phyloP scores from a whole-genome alignment of 2,797 vertebrate species.

The Liasis olivaceus region DNA sequence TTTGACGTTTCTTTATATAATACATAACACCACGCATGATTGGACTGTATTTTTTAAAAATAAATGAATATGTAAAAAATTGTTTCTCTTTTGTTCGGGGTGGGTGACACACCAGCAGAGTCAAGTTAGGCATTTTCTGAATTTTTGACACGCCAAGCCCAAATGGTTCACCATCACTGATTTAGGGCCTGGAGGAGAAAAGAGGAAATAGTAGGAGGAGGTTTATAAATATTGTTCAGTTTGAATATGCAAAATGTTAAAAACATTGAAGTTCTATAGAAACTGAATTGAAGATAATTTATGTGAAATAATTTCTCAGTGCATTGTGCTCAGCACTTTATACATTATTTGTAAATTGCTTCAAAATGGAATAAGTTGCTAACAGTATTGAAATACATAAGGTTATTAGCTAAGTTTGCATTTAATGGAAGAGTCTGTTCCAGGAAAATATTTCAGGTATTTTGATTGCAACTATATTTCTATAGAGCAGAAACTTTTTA shows the following conservation, averaged over 20 bases:
- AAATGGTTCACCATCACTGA: too few relatives aligned
- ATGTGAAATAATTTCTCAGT: not conserved
- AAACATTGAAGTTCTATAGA: not conserved
- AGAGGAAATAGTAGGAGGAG: not conserved
- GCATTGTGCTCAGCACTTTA: not conserved
- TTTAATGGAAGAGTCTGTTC: not conserved
- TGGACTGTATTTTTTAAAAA: too few relatives aligned
- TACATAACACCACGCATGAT: too few relatives aligned
- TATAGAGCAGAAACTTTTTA: not conserved
- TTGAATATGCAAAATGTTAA: not conserved
- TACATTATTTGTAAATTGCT: slow-evolving; percentile 29
- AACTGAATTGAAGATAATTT: not conserved
- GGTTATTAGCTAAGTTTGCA: not conserved
- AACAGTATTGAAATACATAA: not conserved
- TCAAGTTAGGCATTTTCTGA: too few relatives aligned
- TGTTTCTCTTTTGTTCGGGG: too few relatives aligned
- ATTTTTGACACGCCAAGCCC: too few relatives aligned
- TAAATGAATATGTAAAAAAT: too few relatives aligned
- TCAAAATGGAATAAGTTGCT: slow-evolving; percentile 33
- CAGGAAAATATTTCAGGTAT: not conserved
- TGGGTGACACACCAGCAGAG: too few relatives aligned
- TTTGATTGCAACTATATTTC: not conserved
- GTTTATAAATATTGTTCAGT: not conserved
- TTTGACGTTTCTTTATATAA: too few relatives aligned
- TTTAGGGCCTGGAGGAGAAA: not conserved